Evolutionary conservation across 92 coral and sea anemone species (phyloP), one percentile per base, ranked within the genome.

Genomic region (Zoanthus solanderi): DNA sequence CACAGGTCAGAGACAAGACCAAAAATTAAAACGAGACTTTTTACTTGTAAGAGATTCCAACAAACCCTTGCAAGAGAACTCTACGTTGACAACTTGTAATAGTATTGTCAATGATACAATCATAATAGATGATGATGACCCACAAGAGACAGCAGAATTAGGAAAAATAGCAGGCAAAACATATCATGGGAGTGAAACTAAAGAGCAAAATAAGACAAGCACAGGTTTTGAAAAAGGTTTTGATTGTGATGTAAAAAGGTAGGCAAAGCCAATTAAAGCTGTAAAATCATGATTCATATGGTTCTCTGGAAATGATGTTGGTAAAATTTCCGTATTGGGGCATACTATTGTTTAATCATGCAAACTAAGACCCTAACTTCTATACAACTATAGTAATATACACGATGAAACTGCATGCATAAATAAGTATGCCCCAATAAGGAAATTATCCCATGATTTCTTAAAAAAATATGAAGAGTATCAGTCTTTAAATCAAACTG

Each of bases 51-150:
- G 45, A 7, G 74, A 11, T 67, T 11, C 75, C 58, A 56, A 81
- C 6, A 67, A 44, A 6, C 29, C 61, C 23, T 81, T 81, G 75
- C 85, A 66, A 66, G 63, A 47, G 3, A n/a, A 10, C 15, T 28
- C 71, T 60, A 47, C 65, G 44, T 42, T 2, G 28, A 61, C 44
- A 47, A 5, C 53, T 50, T 32, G 30, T 58, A 30, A 54, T 9
- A 30, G 18, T 4, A 37, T 1, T 37, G 42, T 37, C 42, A 71
- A 66, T 23, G 13, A 81, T 12, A 57, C 65, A 31, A 81, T 81
- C 37, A 11, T 81, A 66, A 44, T 81, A 10, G 75, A 81, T 0
- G 85, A 81, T 0, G 85, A 81, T 42, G 85, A 81, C 46, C 60
- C 14, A 28, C 75, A 31, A 44, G 85, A 80, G 32, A 47, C 23